Conservation (phyloP, 2,888 invertebrate species). For the Bunonema sp. region DNA sequence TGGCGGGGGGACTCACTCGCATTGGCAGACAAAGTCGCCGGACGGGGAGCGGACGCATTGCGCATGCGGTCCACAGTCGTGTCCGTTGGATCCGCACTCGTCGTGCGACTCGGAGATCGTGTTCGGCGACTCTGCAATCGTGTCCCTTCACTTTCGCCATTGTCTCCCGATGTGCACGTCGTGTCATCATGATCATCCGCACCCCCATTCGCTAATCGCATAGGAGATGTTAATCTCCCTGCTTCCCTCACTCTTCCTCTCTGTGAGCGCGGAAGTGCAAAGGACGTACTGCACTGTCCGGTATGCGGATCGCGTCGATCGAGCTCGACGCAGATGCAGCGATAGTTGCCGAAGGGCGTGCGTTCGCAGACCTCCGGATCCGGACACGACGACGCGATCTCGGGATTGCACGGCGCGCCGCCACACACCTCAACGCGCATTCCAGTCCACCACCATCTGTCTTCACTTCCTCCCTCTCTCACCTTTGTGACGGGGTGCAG, state of each 20-base stretch:
- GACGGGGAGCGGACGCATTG: conserved; percentile 16
- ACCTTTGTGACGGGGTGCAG: conserved; percentile 28
- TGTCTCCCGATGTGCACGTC: too few relatives aligned
- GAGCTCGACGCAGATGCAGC: conserved; percentile 30
- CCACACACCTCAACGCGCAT: conserved; percentile 21
- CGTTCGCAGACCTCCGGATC: conserved; percentile 35
- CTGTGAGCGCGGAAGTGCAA: conserved; percentile 1
- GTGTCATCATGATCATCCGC: too few relatives aligned
- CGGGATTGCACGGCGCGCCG: conserved; percentile 33
- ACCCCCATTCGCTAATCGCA: too few relatives aligned
- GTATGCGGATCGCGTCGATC: conserved; percentile 20
- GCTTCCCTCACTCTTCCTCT: conserved; percentile 4
- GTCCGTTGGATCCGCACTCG: conserved; percentile 14
- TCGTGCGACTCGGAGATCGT: conserved; percentile 10
- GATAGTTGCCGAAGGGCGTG: conserved; percentile 36
- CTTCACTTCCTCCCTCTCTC: neutral
- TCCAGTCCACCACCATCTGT: neutral
- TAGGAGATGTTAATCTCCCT: conserved; percentile 5
- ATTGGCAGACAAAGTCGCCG: conserved; percentile 22
- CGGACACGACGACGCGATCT: conserved; percentile 30
- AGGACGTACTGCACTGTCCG: conserved; percentile 22
- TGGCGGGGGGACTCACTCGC: conserved; percentile 7
- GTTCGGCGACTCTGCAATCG: conserved; percentile 9
- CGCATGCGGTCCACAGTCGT: conserved; percentile 13
- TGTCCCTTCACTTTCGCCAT: too few relatives aligned